Evolutionary conservation across 2,888 invertebrate genomes (phyloP), one percentile per base, ranked within the genome.

Genomic region (Microctonus hyperodae): DNA sequence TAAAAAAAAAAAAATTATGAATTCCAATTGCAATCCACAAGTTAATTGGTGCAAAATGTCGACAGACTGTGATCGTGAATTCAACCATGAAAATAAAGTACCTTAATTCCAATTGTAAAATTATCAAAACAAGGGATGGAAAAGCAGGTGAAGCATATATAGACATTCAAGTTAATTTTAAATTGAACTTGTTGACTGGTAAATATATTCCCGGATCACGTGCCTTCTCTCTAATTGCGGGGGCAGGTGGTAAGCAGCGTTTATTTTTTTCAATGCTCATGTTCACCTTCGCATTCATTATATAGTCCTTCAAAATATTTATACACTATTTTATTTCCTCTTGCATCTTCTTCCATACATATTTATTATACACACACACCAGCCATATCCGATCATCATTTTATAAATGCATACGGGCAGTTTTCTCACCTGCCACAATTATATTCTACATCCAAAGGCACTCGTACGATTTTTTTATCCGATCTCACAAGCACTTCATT

Each of bases 171-270:
- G 64, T 55, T 69, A 68, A 64, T 60, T 56, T 50, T 55, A 65
- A 62, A 68, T 68, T 58, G 62, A 53, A 68, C 51, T 56, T 40
- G n/a, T 51, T 44, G 50, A 40, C n/a, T 33, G 37, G 35, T 60
- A 55, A 20, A 56, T 25, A 59, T 64, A 65, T 65, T 53, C 25
- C 56, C 20, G 72, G 64, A 69, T 73, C 75, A 70, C 72, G 73
- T 73, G 73, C 10, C 72, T 68, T 67, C 56, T 64, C 55, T 68
- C 68, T 76, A 76, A 73, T 75, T 75, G 71, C 73, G 64, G 62
- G 70, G 70, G 72, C 77, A 77, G 76, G 73, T 76, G 74, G 70
- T n/a, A 58, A 65, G 6, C 11, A 23, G 25, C 6, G 3, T 22
- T 22, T 5, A n/a, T n/a, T 22, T 22, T 25, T 7, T 51, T 51